phyloP scores from a whole-genome alignment of 2,113 vertebrate species.

The Peromyscus californicus region DNA sequence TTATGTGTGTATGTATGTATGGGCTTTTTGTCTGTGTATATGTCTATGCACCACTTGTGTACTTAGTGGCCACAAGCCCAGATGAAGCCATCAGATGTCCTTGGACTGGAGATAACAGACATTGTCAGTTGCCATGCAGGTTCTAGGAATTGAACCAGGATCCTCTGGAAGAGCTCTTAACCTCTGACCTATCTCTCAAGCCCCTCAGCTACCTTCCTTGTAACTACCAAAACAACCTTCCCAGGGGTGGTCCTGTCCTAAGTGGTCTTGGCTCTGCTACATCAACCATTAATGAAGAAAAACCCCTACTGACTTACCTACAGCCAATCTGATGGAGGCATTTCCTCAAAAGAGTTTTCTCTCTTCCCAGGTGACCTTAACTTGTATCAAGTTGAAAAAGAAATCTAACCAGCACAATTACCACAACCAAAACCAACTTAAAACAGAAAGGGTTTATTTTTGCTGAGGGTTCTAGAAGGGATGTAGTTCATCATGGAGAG shows the following conservation, averaged over 20 bases:
- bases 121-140: neutral
- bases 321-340: neutral
- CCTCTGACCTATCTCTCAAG: neutral
- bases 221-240: neutral
- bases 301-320: neutral
- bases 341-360: neutral
- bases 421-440: neutral
- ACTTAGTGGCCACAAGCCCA: neutral
- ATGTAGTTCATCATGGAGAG: too few species aligned
- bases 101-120: neutral
- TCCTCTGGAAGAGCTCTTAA: neutral
- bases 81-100: neutral
- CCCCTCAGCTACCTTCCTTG: neutral
- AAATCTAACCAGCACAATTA: neutral
- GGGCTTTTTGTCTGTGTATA: neutral
- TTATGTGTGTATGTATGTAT: too few species aligned
- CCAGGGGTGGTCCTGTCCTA: neutral
- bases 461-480: neutral
- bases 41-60: neutral
- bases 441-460: neutral
- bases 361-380: neutral
- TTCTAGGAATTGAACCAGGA: neutral
- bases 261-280: neutral
- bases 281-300: neutral
- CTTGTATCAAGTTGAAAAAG: neutral